phyloP scores from a whole-genome alignment of 2,888 invertebrate species.

The Syrphus vitripennis region DNA sequence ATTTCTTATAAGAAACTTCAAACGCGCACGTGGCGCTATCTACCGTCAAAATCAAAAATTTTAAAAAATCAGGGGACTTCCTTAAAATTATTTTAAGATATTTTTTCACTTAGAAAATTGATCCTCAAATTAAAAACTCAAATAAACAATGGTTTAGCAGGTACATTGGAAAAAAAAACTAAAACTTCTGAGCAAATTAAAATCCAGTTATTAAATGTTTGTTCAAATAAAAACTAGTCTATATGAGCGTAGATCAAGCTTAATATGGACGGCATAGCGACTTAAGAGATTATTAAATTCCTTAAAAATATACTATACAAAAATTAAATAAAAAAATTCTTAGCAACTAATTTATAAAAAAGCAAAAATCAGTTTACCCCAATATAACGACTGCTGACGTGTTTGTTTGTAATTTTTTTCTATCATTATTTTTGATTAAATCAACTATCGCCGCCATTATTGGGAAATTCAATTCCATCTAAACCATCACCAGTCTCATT shows the following conservation, averaged over 20 bases:
- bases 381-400: neutral
- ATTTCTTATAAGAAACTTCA: too few species aligned
- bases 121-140: too few species aligned
- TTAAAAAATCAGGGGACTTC: too few species aligned
- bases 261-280: constrained; percentile 60
- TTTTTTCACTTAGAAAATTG: too few species aligned
- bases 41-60: too few species aligned
- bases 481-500: constrained; percentile 84
- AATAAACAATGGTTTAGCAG: too few species aligned
- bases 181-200: neutral
- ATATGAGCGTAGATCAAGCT: neutral
- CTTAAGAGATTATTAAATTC: constrained; percentile 2
- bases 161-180: neutral
- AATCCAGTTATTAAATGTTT: neutral
- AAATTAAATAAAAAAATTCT: neutral
- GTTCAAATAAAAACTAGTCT: neutral
- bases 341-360: neutral
- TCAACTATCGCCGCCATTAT: constrained; percentile 51
- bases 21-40: too few species aligned
- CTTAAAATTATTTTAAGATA: too few species aligned
- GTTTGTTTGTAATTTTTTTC: neutral
- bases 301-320: neutral
- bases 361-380: neutral
- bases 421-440: constrained; percentile 13
- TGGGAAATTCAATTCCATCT: constrained; percentile 72